Base-by-base conservation (phyloP, 2,113 vertebrate species). In the Macrotis lagotis region DNA sequence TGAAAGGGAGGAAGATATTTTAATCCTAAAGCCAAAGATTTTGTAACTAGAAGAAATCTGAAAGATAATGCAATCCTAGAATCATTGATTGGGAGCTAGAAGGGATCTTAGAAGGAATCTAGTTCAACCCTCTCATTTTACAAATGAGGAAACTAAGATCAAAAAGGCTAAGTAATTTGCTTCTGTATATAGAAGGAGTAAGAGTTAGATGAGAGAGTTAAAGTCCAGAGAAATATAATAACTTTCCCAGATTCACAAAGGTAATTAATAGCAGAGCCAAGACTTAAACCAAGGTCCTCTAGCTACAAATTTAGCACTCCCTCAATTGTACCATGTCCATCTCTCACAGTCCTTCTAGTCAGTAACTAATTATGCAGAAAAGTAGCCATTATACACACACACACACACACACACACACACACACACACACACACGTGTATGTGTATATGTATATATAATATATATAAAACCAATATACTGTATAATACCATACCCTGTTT, bases 31-130 rank as follows among this genome's bases (percentile, higher is more conserved):
- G 19, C 59, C 37, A 74, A 19, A n/a, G 37, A 1, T n/a, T 19
- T n/a, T 37, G n/a, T 91, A 51, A 92, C 94, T 88, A 89, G 50
- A 96, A 96, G 96, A 92, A 50, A 94, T 52, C 51, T 94, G 92
- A 10, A 22, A 95, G 47, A 94, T 95, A 25, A n/a, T 22, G 6
- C n/a, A 74, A 25, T 19, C 66, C n/a, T 74, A 74, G 66, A 37
- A 74, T 74, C 37, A 74, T 74, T 74, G 53, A 2, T 55, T 59
- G 53, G 31, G 26, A 59, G 53, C 53, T 59, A 59, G 53, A 59
- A n/a, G 37, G 66, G 25, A 22, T 6, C 16, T 74, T 74, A 74
- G 37, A 74, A 5, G 5, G 66, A 74, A 74, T 74, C n/a, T n/a
- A n/a, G 59, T n/a, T n/a, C 14, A 6, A n/a, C 16, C 12, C 3